Evolutionary conservation across 2,888 invertebrate genomes (phyloP), one percentile per base, ranked within the genome.

Genomic region (Drosophila falleni): DNA sequence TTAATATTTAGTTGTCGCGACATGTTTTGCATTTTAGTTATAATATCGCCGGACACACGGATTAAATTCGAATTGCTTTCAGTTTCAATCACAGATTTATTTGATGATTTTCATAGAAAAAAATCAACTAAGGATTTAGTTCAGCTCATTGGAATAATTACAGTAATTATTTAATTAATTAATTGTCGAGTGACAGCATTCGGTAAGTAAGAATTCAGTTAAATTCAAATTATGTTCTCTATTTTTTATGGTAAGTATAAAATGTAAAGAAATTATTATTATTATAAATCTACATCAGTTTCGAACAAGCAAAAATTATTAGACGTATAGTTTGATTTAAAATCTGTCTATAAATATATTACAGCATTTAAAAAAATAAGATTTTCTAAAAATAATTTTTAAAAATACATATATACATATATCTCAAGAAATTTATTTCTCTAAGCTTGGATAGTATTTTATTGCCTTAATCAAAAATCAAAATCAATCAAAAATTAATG

Each of bases 51-150:
- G 42, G 41, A 41, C 16, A 31, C 29, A 11, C 1, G 31, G 33
- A 50, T 72, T 41, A 64, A 53, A 46, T 13, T 35, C 37, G 15
- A 67, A 33, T 44, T 15, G 19, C 16, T 41, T 41, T 61, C 23
- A 44, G 8, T 50, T 55, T 41, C 39, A 15, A 10, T 26, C 23
- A 56, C 23, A 26, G 51, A 15, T 33, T 44, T 4, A 37, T 26
- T 44, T 44, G 11, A 39, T 53, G 53, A 39, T 39, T 51, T 5
- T 1, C 49, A 33, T 8, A 50, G 11, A 8, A 15, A 29, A 29
- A 23, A 13, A 1, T 10, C 1, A 31, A 31, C 5, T 23, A 1
- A 44, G n/a, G 11, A 50, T 31, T 35, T 19, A 11, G 16, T 33
- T 33, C 16, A 31, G 19, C 29, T 42, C 31, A 16, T 9, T 55